A percentile compares a stretch with the other conserved stretches of the same genome.
Conservation (phyloP, 2,888 invertebrate species). For the Meghimatium bilineatum region DNA sequence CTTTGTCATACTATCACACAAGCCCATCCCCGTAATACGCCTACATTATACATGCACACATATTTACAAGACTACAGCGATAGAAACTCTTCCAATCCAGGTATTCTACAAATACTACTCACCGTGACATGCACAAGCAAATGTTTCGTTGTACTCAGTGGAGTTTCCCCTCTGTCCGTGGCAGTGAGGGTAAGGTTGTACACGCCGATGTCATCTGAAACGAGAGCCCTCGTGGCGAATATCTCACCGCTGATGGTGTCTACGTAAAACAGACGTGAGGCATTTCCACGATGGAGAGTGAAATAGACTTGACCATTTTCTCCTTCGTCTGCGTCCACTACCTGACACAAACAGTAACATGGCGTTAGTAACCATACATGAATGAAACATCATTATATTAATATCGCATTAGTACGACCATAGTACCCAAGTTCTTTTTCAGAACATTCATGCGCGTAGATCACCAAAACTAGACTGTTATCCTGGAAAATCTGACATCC, state of each 20-base stretch:
- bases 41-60: too few relatives aligned
- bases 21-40: too few relatives aligned
- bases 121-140: slow-evolving; percentile 45
- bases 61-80: not conserved
- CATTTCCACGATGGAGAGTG: slow-evolving; percentile 53
- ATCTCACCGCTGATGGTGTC: slow-evolving; percentile 58
- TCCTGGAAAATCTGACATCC: too few relatives aligned
- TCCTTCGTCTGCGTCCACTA: slow-evolving; percentile 59
- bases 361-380: not conserved
- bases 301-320: slow-evolving; percentile 57
- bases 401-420: too few relatives aligned
- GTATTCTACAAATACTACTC: not conserved
- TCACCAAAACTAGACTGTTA: too few relatives aligned
- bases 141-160: slow-evolving; percentile 40
- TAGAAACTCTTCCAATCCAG: not conserved
- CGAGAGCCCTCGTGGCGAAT: slow-evolving; percentile 35
- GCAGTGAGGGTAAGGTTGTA: slow-evolving; percentile 52
- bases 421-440: too few relatives aligned
- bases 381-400: too few relatives aligned
- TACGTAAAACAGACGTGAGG: slow-evolving; percentile 53
- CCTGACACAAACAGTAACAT: slow-evolving; percentile 38
- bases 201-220: slow-evolving; percentile 47
- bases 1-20: too few relatives aligned
- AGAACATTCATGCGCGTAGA: too few relatives aligned
- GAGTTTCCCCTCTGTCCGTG: slow-evolving; percentile 50